phyloP scores from a whole-genome alignment of 2,888 invertebrate species.

The Xylocampa areola region DNA sequence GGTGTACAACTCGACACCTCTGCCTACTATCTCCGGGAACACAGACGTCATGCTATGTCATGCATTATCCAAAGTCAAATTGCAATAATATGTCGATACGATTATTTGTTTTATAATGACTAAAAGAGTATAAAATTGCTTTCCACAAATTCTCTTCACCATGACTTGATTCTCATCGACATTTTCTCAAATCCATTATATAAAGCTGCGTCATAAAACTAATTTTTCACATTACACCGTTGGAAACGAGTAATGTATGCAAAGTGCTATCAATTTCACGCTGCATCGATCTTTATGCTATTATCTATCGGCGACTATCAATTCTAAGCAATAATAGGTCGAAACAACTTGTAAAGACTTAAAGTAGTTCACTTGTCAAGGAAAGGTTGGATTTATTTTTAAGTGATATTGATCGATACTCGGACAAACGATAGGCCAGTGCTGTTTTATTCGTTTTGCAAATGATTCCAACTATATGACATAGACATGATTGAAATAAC shows the following conservation, averaged over 20 bases:
- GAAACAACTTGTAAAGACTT: conserved; percentile 39
- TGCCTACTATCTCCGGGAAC: too few species aligned
- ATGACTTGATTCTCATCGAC: conserved; percentile 14
- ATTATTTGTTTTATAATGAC: too few species aligned
- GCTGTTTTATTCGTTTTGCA: conserved; percentile 20
- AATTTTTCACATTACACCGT: conserved; percentile 42
- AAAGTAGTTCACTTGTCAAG: conserved; percentile 30
- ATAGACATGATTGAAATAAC: background rate
- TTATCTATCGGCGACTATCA: conserved; percentile 49
- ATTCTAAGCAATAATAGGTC: conserved; percentile 47
- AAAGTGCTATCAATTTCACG: conserved; percentile 57
- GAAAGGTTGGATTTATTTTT: conserved; percentile 44
- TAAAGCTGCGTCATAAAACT: conserved; percentile 43
- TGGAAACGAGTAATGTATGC: conserved; percentile 56
- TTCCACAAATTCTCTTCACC: conserved; percentile 11
- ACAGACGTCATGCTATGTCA: too few species aligned
- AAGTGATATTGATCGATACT: conserved; percentile 43
- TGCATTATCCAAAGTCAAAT: too few species aligned
- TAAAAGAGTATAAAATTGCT: too few species aligned
- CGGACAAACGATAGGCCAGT: conserved; percentile 9
- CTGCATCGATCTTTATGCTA: conserved; percentile 50
- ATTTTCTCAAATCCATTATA: conserved; percentile 36
- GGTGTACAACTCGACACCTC: too few species aligned
- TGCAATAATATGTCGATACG: too few species aligned
- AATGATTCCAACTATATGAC: conserved; percentile 1